Evolutionary conservation across 2,888 invertebrate species (phyloP).

Genomic region (Synergus umbraculus): DNA sequence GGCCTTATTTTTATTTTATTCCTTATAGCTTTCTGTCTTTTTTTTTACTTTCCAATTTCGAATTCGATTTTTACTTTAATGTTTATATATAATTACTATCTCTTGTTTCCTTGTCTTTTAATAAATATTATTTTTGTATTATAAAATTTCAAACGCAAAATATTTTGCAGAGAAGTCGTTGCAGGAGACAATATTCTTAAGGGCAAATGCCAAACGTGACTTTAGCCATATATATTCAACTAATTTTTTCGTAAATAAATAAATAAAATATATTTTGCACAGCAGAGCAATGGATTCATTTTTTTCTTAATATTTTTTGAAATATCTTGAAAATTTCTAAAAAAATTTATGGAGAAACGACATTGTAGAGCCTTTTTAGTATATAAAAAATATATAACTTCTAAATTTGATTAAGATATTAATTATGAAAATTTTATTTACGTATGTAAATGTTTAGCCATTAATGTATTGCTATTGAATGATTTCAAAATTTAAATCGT

Average conservation of each 20-base stretch:
- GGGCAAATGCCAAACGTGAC: too few species aligned
- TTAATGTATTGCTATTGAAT: neutral
- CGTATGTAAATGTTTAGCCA: neutral
- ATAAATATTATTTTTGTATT: too few species aligned
- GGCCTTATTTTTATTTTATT: neutral
- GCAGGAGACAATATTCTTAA: neutral
- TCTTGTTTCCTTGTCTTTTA: too few species aligned
- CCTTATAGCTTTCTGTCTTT: neutral
- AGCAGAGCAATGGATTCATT: too few species aligned
- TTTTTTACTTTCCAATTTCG: neutral
- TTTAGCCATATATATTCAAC: too few species aligned
- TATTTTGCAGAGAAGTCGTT: neutral
- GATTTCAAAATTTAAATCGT: neutral
- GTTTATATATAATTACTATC: neutral
- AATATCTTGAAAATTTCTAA: neutral
- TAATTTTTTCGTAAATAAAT: too few species aligned
- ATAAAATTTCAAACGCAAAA: neutral
- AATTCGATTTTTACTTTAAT: neutral
- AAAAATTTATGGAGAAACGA: neutral
- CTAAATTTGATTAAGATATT: neutral
- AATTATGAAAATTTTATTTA: constrained; percentile 9
- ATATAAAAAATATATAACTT: neutral
- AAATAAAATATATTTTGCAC: too few species aligned
- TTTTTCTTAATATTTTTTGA: neutral
- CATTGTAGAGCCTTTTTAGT: too few species aligned